Conservation (phyloP, 64 coral and sea anemone species). For the Dendrophyllia cribrosa region DNA sequence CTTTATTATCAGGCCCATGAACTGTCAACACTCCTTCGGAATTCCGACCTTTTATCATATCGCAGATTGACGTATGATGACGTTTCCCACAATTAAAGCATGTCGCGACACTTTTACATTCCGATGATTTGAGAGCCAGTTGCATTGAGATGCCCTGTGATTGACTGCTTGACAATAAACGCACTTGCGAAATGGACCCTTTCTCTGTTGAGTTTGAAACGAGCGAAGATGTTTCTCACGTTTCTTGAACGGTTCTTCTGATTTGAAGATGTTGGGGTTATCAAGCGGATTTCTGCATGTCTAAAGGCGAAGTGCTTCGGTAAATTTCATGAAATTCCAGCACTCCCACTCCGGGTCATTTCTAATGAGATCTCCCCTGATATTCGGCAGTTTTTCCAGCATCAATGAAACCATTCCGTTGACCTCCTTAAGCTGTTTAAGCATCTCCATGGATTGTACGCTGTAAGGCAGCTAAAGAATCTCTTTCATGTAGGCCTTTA, state of each 20-base stretch:
- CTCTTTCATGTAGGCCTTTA: neutral
- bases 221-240: neutral
- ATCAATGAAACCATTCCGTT: neutral
- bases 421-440: neutral
- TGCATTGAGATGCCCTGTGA: neutral
- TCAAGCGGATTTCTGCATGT: neutral
- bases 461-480: neutral
- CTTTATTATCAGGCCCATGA: neutral
- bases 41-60: neutral
- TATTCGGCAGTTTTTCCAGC: neutral
- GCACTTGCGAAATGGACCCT: neutral
- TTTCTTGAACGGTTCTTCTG: too few relatives aligned
- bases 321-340: neutral
- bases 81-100: neutral
- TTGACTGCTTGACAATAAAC: neutral
- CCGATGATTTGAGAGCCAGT: neutral
- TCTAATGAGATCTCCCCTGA: neutral
- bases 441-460: neutral
- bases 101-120: neutral
- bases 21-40: neutral
- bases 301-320: neutral
- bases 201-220: neutral
- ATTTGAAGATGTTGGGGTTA: neutral
- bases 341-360: neutral
- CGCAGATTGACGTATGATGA: conserved; percentile 24